Conservation (phyloP, 2,797 vertebrate species). For the Channallabes apus region DNA sequence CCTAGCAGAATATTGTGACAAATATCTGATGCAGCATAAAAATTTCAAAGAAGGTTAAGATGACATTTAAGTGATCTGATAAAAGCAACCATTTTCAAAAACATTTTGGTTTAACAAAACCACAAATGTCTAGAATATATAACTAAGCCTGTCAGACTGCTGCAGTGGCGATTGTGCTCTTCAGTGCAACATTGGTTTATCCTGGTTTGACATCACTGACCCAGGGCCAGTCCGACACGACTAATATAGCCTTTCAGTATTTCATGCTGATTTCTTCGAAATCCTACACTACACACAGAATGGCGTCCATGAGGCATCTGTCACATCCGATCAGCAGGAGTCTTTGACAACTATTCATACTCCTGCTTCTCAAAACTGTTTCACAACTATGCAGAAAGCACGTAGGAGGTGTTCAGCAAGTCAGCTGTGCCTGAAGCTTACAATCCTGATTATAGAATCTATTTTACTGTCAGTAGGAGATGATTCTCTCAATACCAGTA, state of each 20-base stretch:
- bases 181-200: background rate
- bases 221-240: too few relatives aligned
- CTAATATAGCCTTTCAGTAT: background rate
- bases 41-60: background rate
- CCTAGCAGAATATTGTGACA: background rate
- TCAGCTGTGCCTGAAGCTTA: background rate
- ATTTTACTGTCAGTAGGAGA: background rate
- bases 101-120: background rate
- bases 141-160: background rate
- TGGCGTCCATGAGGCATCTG: background rate
- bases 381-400: conserved; percentile 9
- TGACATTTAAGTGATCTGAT: background rate
- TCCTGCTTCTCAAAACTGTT: conserved; percentile 4
- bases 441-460: conserved; percentile 4
- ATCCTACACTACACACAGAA: background rate
- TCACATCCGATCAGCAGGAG: conserved; percentile 4
- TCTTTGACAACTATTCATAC: conserved; percentile 17
- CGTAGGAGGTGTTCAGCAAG: conserved; percentile 8
- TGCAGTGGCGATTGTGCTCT: background rate
- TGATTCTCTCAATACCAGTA: background rate
- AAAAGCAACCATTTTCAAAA: background rate
- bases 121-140: background rate
- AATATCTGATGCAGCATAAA: background rate
- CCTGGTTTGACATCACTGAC: background rate
- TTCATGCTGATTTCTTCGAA: background rate